These are phyloP conservation scores for Ifrita kowaldi DNA, from an alignment of 2,113 vertebrate species.

Conservation along the genomic window DNA sequence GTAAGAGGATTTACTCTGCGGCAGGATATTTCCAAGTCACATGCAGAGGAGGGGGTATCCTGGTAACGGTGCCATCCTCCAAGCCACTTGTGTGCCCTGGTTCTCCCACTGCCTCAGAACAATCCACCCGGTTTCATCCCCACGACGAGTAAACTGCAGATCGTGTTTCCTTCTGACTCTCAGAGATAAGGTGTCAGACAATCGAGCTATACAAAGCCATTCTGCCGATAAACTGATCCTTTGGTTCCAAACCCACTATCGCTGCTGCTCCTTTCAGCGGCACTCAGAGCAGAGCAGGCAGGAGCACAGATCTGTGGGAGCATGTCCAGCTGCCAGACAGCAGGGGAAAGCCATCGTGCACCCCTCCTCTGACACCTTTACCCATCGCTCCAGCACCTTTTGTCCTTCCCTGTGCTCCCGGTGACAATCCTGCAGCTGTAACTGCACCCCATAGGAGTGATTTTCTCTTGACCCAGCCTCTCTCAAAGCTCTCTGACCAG, in stretches of 20 bases:
- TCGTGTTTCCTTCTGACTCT: background rate
- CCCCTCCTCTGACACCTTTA: background rate
- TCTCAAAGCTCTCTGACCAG: background rate
- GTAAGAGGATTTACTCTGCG: slow-evolving; percentile 4
- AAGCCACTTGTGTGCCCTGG: background rate
- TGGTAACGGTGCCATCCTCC: background rate
- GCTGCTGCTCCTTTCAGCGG: background rate
- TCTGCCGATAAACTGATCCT: background rate
- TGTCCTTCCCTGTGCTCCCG: background rate
- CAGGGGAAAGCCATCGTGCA: accelerated
- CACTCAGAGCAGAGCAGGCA: background rate
- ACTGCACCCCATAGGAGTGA: background rate
- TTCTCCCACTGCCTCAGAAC: background rate
- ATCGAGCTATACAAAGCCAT: background rate
- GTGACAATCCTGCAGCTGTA: background rate
- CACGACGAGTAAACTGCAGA: background rate
- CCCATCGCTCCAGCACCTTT: background rate
- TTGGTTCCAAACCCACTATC: background rate
- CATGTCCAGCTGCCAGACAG: background rate
- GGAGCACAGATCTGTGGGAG: background rate
- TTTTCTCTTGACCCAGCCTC: background rate
- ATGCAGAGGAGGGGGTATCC: background rate
- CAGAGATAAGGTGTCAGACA: background rate
- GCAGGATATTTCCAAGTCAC: background rate
- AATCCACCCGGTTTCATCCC: background rate